These are phyloP conservation scores for Fragum whitleyi DNA, from an alignment of 2,888 invertebrate species.

Conservation along the genomic window DNA sequence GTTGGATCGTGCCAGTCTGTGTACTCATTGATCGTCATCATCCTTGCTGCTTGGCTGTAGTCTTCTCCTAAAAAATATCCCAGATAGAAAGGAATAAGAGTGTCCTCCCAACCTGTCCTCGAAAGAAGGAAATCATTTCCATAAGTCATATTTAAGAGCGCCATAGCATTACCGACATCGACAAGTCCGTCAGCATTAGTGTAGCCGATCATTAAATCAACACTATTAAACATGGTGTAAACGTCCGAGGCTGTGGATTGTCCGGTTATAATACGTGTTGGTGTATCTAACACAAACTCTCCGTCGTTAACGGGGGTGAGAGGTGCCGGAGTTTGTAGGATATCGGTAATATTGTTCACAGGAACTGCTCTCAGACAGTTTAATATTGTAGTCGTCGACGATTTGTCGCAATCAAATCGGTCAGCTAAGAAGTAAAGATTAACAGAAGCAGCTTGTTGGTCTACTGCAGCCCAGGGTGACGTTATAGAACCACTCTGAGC, in stretches of 20 bases:
- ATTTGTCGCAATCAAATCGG: constrained; percentile 10
- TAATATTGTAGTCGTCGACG: constrained; percentile 3
- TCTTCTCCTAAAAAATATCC: background rate
- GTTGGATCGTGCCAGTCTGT: constrained; percentile 37
- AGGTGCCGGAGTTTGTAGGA: background rate
- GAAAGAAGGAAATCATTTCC: constrained; percentile 10
- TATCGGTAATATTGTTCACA: background rate
- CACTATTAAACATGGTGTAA: constrained; percentile 15
- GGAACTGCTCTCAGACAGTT: constrained; percentile 20
- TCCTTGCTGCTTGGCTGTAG: background rate
- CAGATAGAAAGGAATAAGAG: constrained; percentile 20
- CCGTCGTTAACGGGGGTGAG: constrained; percentile 25
- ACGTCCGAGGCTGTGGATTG: background rate
- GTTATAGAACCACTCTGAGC: constrained; percentile 66
- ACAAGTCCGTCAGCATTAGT: constrained; percentile 27
- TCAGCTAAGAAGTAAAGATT: background rate
- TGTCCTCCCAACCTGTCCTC: constrained; percentile 11
- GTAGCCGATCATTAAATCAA: constrained; percentile 37
- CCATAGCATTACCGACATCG: background rate
- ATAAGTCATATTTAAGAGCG: constrained; percentile 18
- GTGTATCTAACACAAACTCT: constrained; percentile 22
- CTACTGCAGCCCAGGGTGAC: background rate
- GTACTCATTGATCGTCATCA: constrained; percentile 32
- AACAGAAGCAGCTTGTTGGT: background rate
- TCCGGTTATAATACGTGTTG: background rate